Conservation (phyloP, 2,888 invertebrate species). For the Acanthococcus lagerstroemiae region DNA sequence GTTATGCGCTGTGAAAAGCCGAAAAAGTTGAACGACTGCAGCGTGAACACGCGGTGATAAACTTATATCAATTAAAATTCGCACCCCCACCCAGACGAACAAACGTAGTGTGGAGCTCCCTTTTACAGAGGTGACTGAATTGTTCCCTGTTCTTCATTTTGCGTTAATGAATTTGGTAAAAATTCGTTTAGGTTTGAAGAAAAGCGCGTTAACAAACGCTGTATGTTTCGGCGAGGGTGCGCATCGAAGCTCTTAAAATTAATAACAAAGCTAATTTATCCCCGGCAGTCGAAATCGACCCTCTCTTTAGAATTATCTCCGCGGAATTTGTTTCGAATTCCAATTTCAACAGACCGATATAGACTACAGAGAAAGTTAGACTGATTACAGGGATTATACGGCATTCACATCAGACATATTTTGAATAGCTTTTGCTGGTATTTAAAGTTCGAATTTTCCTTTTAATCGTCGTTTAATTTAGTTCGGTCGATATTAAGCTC, state of each 20-base stretch:
- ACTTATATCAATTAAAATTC: no score
- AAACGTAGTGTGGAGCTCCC: no score
- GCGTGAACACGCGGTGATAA: no score
- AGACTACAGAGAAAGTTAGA: constrained; percentile 27
- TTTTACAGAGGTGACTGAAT: no score
- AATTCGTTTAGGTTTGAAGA: no score
- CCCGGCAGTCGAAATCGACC: constrained; percentile 23
- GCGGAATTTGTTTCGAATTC: constrained; percentile 29
- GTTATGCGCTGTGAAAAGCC: no score
- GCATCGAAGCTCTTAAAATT: constrained; percentile 22
- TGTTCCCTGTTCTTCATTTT: no score
- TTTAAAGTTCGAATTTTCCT: constrained; percentile 22
- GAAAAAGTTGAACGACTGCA: no score
- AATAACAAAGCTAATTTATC: constrained; percentile 29
- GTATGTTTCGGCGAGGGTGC: constrained; percentile 5
- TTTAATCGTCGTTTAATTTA: constrained; percentile 28
- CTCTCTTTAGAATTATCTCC: constrained; percentile 27
- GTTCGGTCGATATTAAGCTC: constrained; percentile 18
- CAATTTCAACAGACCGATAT: no score
- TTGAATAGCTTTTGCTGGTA: constrained; percentile 25
- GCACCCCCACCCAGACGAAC: no score
- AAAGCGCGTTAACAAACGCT: no score
- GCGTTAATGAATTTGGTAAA: no score
- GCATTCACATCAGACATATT: constrained; percentile 21
- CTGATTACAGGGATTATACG: constrained; percentile 21